A percentile compares a stretch with the other conserved stretches of the same genome.
Evolutionary conservation across 2,797 vertebrate species (phyloP).

Genomic region (Melanotaenia trifasciata): DNA sequence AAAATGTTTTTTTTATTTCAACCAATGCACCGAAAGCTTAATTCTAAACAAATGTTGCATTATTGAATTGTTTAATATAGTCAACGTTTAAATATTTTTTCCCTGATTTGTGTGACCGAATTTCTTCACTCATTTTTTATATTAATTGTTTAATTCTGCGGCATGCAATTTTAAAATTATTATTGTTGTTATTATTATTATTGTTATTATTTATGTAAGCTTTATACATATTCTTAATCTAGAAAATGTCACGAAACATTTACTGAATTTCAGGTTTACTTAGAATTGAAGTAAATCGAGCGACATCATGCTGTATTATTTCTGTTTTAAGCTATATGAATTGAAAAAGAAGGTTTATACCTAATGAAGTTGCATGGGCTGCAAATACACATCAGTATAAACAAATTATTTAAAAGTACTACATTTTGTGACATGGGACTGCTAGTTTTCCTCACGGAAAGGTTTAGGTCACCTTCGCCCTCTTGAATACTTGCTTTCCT

Average conservation of each 20-base stretch:
- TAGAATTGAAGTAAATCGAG: conserved; percentile 1
- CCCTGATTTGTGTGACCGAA: conserved; percentile 4
- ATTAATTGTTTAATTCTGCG: conserved; percentile 15
- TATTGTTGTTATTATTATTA: not conserved
- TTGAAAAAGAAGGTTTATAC: not conserved
- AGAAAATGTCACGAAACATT: not conserved
- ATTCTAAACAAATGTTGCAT: not conserved
- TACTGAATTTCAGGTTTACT: not conserved
- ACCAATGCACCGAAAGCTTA: not conserved
- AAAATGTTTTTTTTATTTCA: not conserved
- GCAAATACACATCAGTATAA: conserved; percentile 14
- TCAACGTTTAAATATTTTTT: conserved; percentile 8
- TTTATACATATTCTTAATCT: not conserved
- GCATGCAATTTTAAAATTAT: not conserved
- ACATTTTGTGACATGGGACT: conserved; percentile 33
- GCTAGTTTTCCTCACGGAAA: conserved; percentile 35
- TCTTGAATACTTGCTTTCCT: conserved; percentile 54
- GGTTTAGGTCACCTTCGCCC: conserved; percentile 61
- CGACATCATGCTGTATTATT: not conserved
- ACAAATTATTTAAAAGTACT: conserved; percentile 33
- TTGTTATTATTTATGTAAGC: not conserved
- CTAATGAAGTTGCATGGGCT: conserved; percentile 24
- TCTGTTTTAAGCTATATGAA: not conserved
- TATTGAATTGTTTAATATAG: not conserved
- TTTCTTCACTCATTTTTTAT: conserved; percentile 5